A percentile compares a stretch with the other conserved stretches of the same genome.
These are phyloP conservation scores for Calcarius lapponicus DNA, from an alignment of 2,797 vertebrate species.

Conservation along the genomic window DNA sequence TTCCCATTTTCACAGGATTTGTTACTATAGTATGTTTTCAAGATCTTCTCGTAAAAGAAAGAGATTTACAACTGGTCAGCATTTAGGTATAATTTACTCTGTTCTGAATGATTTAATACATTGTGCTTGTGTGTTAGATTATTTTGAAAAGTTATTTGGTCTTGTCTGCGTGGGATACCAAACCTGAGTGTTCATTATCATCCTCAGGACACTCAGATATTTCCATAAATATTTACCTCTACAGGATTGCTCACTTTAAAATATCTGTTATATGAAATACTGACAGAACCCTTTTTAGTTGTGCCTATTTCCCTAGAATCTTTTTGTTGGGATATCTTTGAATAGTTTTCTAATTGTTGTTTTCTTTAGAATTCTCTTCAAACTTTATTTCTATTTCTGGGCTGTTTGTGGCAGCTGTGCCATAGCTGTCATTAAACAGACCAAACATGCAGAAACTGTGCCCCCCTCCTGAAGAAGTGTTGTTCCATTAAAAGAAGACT, in stretches of 20 bases:
- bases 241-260: neutral
- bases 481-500: neutral
- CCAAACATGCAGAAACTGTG: neutral
- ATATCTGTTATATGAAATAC: neutral
- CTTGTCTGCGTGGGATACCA: neutral
- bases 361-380: neutral
- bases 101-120: conserved; percentile 2
- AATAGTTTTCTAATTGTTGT: neutral
- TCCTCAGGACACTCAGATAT: neutral
- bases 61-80: neutral
- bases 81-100: conserved; percentile 9
- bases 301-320: neutral
- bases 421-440: neutral
- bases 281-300: neutral
- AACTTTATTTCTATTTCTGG: neutral
- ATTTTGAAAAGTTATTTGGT: conserved; percentile 5
- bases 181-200: neutral
- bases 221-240: neutral
- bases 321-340: neutral
- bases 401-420: neutral
- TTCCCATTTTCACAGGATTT: conserved; percentile 34
- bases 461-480: neutral
- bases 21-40: conserved; percentile 38
- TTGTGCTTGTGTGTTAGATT: neutral
- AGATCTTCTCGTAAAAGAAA: neutral